These are phyloP conservation scores for Megaceryle maxima DNA, from an alignment of 2,113 vertebrate species.

Conservation along the genomic window DNA sequence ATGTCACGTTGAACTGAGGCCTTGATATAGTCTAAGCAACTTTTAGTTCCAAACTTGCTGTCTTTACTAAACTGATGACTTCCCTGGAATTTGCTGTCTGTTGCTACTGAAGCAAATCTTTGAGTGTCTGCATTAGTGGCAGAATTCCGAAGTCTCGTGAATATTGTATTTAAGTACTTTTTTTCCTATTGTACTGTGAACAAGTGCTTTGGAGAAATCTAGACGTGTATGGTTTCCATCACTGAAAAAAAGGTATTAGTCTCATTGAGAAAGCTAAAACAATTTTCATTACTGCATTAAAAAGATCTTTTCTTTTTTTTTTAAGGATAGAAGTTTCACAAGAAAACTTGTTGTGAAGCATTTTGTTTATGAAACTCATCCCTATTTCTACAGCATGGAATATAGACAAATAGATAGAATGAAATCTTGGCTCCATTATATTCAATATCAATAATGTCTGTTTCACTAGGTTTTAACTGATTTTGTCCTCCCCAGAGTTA, in stretches of 20 bases:
- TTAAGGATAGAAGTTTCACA: neutral
- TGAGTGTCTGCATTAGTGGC: neutral
- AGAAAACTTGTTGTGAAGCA: neutral
- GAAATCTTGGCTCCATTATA: neutral
- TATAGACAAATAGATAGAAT: neutral
- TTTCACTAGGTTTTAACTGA: neutral
- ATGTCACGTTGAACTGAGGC: neutral
- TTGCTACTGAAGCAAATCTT: neutral
- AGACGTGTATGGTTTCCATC: neutral
- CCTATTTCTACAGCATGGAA: neutral
- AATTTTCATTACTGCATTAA: neutral
- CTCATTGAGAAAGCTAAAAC: neutral
- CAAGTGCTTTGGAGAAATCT: neutral
- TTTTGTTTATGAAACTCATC: neutral
- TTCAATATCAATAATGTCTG: neutral
- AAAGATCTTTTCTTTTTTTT: neutral
- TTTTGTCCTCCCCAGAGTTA: neutral
- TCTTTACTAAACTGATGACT: neutral
- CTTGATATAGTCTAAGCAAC: neutral
- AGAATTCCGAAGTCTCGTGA: neutral
- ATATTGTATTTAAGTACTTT: neutral
- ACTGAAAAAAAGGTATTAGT: neutral
- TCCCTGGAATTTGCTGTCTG: neutral
- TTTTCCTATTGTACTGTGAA: neutral
- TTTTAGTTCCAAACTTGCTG: neutral